Base-by-base conservation (phyloP, 2,797 vertebrate species). In the Enteromius treurensis region DNA sequence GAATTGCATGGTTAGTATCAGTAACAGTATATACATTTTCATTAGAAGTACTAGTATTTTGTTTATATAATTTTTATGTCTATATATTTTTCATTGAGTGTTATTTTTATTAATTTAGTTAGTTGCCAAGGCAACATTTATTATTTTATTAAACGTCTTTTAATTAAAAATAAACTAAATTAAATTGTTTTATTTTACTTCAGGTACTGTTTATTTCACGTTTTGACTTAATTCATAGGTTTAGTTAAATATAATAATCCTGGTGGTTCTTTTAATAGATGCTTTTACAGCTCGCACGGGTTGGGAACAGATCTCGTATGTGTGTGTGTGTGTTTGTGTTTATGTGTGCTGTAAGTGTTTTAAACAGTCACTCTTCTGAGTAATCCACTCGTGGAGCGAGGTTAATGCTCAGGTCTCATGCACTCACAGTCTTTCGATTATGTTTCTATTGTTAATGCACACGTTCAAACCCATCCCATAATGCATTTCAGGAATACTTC, bases 401-500 rank as follows among this genome's bases (percentile, higher is more conserved):
- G 73, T 71, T 64, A 74, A 68, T 69, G 60, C 49, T 73, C 67
- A 80, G 60, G 58, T 70, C 37, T 80, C 71, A 79, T 79, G 26
- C 49, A 58, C 77, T 75, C 84, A 79, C 69, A 80, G 77, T 82
- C 34, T 81, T 69, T 78, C 49, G 32, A 65, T 86, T 85, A 47
- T 51, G 37, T 84, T 82, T 79, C 11, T 69, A 68, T 84, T 85
- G 81, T 55, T 80, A 53, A 65, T 87, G 86, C 89, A 87, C 89
- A 78, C 86, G 47, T 87, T 86, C 37, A 88, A 88, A 88, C 67
- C 82, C 91, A 93, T 93, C 80, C 84, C 92, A 92, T 91, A 55
- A 82, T 91, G 90, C 92, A 94, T 94, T 93, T 92, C 90, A 92
- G 90, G 86, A 91, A 40, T 85, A 37, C 81, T 89, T 89, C 89